These are phyloP conservation scores for Temnothorax nylanderi DNA, from an alignment of 1,140 invertebrate genomes.

Conservation along the genomic window DNA sequence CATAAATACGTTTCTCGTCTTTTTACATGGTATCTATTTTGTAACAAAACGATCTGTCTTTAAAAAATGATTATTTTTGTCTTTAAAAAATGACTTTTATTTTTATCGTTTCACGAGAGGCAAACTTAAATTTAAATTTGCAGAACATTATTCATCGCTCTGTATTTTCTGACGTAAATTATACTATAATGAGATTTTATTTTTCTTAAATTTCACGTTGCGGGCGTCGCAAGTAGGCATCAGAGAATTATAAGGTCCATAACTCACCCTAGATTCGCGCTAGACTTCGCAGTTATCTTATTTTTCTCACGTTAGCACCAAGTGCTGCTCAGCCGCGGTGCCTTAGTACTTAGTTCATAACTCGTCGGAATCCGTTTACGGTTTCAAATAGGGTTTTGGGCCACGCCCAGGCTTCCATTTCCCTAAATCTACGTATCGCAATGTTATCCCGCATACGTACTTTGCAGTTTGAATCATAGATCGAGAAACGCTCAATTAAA, in stretches of 20 bases:
- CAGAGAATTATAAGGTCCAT: conserved; percentile 30
- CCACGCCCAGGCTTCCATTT: not conserved
- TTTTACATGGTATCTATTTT: not conserved
- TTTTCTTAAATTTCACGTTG: conserved; percentile 27
- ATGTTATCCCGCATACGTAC: conserved; percentile 24
- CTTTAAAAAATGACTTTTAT: not conserved
- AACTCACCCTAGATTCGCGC: not conserved
- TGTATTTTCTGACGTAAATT: conserved; percentile 10
- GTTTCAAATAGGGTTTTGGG: conserved; percentile 11
- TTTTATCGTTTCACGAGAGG: conserved; percentile 10
- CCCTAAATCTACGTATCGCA: conserved; percentile 47
- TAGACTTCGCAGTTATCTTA: conserved; percentile 17
- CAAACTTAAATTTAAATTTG: not conserved
- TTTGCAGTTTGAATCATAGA: conserved; percentile 11
- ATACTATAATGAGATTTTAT: conserved; percentile 22
- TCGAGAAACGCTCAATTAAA: not conserved
- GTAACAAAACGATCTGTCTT: not conserved
- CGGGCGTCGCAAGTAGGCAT: not conserved
- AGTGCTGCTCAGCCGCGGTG: conserved; percentile 2
- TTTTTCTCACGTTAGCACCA: not conserved
- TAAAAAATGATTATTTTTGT: too few relatives aligned
- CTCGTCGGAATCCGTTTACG: not conserved
- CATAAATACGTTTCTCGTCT: not conserved
- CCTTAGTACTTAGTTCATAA: conserved; percentile 34
- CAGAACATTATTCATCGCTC: not conserved